phyloP scores from a whole-genome alignment of 2,113 vertebrate genomes.

The Salvator merianae region DNA sequence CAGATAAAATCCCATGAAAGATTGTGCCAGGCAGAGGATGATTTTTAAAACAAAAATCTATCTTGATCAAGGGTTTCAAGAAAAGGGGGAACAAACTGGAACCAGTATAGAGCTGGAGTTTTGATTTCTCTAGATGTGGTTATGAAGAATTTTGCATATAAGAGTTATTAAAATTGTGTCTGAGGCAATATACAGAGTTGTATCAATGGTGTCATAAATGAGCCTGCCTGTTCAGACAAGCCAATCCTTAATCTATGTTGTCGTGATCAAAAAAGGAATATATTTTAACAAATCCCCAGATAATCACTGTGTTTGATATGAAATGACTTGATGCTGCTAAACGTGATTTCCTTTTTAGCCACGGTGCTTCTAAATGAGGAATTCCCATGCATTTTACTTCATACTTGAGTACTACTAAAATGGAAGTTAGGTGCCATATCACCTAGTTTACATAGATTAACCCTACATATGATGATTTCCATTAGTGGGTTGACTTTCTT shows the following conservation, averaged over 20 bases:
- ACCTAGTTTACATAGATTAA: background rate
- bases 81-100: background rate
- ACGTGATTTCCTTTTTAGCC: too few relatives aligned
- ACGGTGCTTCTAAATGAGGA: background rate
- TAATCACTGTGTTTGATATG: too few relatives aligned
- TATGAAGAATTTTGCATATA: too few relatives aligned
- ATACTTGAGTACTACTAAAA: background rate
- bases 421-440: background rate
- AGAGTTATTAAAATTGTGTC: background rate
- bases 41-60: constrained; percentile 49
- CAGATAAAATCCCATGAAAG: constrained; percentile 47
- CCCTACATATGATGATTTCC: background rate
- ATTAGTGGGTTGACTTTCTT: background rate
- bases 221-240: background rate
- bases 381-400: too few relatives aligned
- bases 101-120: accelerated
- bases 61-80: background rate
- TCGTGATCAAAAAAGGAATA: background rate
- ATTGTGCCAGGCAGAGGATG: constrained; percentile 4
- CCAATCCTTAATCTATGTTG: background rate
- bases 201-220: background rate
- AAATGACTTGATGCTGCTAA: background rate
- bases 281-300: background rate
- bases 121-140: background rate
- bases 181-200: background rate